phyloP scores from a whole-genome alignment of 2,113 vertebrate species.

The Ciconia maguari region DNA sequence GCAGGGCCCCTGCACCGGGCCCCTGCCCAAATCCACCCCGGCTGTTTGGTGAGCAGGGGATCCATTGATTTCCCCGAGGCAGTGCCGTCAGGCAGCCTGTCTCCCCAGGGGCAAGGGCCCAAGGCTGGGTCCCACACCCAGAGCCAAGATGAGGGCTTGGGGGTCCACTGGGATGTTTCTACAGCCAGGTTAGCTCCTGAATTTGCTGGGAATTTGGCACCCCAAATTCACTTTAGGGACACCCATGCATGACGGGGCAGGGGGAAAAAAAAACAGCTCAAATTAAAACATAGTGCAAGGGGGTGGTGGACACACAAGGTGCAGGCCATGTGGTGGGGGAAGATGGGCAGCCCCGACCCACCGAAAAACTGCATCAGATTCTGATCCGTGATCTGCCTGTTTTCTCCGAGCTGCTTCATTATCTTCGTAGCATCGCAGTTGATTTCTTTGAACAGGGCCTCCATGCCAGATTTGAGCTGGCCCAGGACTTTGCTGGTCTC shows the following conservation, averaged over 20 bases:
- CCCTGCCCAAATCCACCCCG: neutral
- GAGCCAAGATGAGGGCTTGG: neutral
- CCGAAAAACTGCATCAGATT: constrained; percentile 66
- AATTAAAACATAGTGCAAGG: rapidly evolving
- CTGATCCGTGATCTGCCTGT: neutral
- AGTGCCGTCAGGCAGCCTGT: neutral
- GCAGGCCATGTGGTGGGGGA: rapidly evolving
- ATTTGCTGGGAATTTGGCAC: neutral
- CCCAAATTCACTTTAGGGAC: neutral
- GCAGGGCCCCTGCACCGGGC: rapidly evolving
- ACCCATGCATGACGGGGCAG: neutral
- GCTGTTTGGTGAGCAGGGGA: neutral
- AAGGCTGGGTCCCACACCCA: neutral
- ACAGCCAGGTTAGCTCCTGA: neutral
- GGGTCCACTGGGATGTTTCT: neutral
- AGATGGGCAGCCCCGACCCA: neutral
- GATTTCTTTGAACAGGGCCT: constrained; percentile 10
- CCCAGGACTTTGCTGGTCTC: constrained; percentile 34
- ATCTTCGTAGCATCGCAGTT: neutral
- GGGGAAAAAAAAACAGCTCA: neutral
- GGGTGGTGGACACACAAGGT: neutral
- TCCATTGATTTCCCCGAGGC: neutral
- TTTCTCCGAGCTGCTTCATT: constrained; percentile 55
- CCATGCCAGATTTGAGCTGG: neutral
- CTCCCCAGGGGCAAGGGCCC: neutral